Percentiles rank a stretch among this genome's conserved stretches.
These are phyloP conservation scores for Mormyrus iriodes DNA, from an alignment of 2,113 vertebrate species.

Conservation along the genomic window DNA sequence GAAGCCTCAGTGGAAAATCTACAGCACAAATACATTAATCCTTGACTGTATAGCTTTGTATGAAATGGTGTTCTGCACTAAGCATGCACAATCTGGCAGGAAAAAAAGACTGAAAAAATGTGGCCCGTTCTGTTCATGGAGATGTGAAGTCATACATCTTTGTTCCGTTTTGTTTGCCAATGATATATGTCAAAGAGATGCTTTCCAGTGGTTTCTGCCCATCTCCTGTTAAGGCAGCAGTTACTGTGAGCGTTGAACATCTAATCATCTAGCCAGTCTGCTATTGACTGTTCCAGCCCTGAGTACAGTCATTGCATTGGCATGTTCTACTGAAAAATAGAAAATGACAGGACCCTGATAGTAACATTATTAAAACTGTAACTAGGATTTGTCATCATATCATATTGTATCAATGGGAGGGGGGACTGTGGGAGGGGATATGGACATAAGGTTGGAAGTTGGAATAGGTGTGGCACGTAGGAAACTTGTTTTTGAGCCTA, in stretches of 20 bases:
- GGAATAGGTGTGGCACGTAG: background rate
- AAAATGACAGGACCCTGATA: background rate
- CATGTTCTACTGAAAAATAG: background rate
- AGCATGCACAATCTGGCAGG: background rate
- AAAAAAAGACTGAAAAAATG: background rate
- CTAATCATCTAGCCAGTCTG: background rate
- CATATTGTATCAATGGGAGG: background rate
- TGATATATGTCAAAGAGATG: background rate
- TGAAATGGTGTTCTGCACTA: background rate
- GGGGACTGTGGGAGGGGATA: background rate
- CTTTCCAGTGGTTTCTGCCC: background rate
- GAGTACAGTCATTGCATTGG: background rate
- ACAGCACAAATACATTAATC: background rate
- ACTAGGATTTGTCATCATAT: conserved; percentile 3
- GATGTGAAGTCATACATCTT: background rate
- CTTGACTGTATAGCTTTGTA: background rate
- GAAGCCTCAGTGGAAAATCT: background rate
- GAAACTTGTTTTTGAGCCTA: background rate
- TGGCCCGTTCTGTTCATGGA: background rate
- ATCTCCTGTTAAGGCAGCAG: background rate
- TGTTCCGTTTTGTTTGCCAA: background rate
- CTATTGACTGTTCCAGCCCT: background rate
- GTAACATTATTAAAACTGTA: background rate
- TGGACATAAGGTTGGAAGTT: conserved; percentile 57
- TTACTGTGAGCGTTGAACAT: background rate